Conservation (phyloP, 2,888 invertebrate species). For the Rhaphigaster nebulosa region DNA sequence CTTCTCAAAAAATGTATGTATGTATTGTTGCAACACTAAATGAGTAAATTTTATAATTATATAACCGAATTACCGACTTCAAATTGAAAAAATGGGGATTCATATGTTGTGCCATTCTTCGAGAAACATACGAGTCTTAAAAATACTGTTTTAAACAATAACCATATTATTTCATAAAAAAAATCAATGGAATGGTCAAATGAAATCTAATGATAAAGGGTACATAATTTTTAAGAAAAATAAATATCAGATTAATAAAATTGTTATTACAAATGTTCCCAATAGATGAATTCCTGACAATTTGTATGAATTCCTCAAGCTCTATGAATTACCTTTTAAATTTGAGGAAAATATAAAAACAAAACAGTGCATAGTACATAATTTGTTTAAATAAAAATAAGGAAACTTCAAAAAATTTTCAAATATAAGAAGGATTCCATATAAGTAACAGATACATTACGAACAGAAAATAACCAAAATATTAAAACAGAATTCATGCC, state of each 20-base stretch:
- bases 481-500: conserved; percentile 51
- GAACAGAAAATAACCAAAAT: conserved; percentile 52
- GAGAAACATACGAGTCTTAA: background rate
- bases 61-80: background rate
- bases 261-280: background rate
- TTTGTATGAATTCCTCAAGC: background rate
- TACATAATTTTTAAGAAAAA: too few relatives aligned
- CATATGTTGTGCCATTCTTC: background rate
- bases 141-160: background rate
- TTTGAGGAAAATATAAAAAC: conserved; percentile 16
- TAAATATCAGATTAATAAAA: too few relatives aligned
- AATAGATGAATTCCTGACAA: background rate
- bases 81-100: background rate
- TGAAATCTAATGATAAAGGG: background rate
- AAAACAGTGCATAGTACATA: conserved; percentile 2
- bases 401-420: background rate
- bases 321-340: background rate
- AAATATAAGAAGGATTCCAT: conserved; percentile 15
- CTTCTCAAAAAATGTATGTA: background rate
- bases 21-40: background rate
- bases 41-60: background rate
- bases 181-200: background rate
- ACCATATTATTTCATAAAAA: background rate
- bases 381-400: background rate
- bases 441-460: conserved; percentile 40